These are phyloP conservation scores for Tapera naevia DNA, from an alignment of 2,797 vertebrate species.

Conservation along the genomic window DNA sequence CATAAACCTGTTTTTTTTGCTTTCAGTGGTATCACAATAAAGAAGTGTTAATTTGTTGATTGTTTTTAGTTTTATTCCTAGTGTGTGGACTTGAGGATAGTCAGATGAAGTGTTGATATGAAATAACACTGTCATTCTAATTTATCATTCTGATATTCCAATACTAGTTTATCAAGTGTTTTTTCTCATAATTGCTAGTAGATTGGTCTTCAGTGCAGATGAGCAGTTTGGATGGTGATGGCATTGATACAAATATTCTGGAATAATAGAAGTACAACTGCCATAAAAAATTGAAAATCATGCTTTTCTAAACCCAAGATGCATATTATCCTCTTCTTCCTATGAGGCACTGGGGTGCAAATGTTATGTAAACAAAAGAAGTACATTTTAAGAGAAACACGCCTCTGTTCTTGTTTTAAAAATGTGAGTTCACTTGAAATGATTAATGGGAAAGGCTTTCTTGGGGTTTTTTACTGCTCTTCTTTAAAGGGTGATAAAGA, in stretches of 20 bases:
- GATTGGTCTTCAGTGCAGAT: background rate
- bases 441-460: conserved; percentile 56
- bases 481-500: conserved; percentile 66
- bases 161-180: background rate
- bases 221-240: background rate
- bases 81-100: background rate
- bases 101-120: background rate
- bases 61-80: background rate
- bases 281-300: background rate
- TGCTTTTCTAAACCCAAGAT: background rate
- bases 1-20: background rate
- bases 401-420: conserved; percentile 7
- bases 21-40: background rate
- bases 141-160: background rate
- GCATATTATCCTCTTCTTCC: background rate
- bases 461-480: conserved; percentile 12
- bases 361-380: conserved; percentile 46
- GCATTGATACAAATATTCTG: background rate
- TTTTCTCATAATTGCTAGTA: background rate
- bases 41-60: background rate
- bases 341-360: background rate
- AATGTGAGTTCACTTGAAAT: conserved; percentile 29
- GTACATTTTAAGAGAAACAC: conserved; percentile 23
- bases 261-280: background rate
- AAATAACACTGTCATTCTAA: background rate